Evolutionary conservation across 2,888 invertebrate species (phyloP).

Genomic region (Platynereis dumerilii): DNA sequence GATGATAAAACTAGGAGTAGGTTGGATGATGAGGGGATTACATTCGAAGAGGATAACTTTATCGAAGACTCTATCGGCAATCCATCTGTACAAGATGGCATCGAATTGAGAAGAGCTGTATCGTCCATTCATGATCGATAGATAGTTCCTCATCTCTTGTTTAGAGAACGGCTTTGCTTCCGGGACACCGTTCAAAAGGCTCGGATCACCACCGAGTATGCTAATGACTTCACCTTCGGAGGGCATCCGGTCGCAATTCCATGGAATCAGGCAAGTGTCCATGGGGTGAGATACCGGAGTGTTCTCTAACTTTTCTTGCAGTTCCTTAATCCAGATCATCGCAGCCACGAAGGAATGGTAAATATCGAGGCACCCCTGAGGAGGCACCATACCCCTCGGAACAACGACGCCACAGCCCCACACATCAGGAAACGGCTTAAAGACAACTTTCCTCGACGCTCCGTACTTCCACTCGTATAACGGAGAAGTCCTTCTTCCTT

Average conservation of each 20-base stretch:
- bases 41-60: slow-evolving; percentile 19
- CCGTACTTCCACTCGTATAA: slow-evolving; percentile 18
- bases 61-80: slow-evolving; percentile 5
- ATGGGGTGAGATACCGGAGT: not conserved
- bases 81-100: slow-evolving; percentile 14
- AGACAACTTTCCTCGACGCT: slow-evolving; percentile 6
- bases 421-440: slow-evolving; percentile 26
- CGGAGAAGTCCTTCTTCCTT: not conserved
- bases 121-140: slow-evolving; percentile 3
- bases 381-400: slow-evolving; percentile 17
- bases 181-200: slow-evolving; percentile 7
- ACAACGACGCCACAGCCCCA: slow-evolving; percentile 28
- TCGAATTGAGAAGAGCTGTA: slow-evolving; percentile 14
- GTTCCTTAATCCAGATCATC: slow-evolving; percentile 2
- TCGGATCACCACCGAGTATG: slow-evolving; percentile 16
- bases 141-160: slow-evolving; percentile 17
- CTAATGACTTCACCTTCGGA: slow-evolving; percentile 17
- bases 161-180: slow-evolving; percentile 14
- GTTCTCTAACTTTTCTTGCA: slow-evolving; percentile 11
- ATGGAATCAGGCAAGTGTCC: slow-evolving; percentile 22
- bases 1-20: slow-evolving; percentile 24
- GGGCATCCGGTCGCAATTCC: slow-evolving; percentile 17
- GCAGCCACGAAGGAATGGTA: slow-evolving; percentile 23
- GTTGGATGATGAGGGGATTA: slow-evolving; percentile 10
- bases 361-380: slow-evolving; percentile 24